Conservation (phyloP, 53 echinoderm and acorn worm species). For the Arbacia lixula region DNA sequence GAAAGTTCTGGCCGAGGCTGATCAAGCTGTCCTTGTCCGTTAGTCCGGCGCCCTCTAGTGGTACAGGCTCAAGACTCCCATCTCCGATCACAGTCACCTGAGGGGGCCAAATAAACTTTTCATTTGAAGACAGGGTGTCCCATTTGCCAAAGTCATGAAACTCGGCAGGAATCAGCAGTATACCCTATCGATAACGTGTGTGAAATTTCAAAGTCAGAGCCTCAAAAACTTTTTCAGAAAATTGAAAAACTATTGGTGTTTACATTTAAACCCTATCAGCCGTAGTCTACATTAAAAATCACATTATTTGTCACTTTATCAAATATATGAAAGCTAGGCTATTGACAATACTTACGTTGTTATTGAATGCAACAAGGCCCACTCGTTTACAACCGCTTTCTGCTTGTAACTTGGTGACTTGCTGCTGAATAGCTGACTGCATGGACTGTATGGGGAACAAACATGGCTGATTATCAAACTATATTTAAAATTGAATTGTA, state of each 20-base stretch:
- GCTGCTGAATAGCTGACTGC: conserved; percentile 93
- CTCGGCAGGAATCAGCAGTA: no score
- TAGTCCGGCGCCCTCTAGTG: conserved; percentile 89
- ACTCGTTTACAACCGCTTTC: conserved; percentile 72
- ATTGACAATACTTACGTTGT: conserved; percentile 79
- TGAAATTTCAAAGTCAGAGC: no score
- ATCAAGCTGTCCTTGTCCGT: conserved; percentile 86
- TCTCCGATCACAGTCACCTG: conserved; percentile 96
- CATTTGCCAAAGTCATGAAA: no score
- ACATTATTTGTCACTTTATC: no score
- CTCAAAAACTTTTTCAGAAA: no score
- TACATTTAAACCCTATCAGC: not conserved
- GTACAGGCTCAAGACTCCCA: conserved; percentile 79
- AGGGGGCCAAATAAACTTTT: not conserved
- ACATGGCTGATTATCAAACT: not conserved
- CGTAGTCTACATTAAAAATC: not conserved
- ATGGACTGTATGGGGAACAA: conserved; percentile 69
- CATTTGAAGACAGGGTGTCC: no score
- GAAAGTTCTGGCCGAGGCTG: conserved; percentile 79
- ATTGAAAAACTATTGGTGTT: not conserved
- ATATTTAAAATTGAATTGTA: not conserved
- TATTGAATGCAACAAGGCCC: conserved; percentile 92
- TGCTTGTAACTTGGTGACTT: conserved; percentile 68
- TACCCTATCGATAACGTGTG: no score
- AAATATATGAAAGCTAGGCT: no score